Evolutionary conservation across 2,888 invertebrate species (phyloP).

Genomic region (Lasioglossum leucozonium): DNA sequence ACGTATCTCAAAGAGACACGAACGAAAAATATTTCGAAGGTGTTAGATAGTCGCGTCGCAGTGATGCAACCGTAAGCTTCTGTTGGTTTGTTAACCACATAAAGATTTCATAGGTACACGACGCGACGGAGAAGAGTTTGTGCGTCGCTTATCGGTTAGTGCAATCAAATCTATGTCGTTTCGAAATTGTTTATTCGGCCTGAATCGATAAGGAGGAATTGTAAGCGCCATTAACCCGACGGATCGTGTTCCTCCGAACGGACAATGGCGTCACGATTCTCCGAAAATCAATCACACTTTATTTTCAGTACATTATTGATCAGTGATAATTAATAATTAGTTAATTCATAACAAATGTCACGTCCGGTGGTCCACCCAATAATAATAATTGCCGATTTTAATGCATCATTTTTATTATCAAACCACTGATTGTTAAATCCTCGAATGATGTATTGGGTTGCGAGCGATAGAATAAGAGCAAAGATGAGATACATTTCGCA

Average conservation of each 20-base stretch:
- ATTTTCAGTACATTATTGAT: not conserved
- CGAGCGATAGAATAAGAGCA: too few relatives aligned
- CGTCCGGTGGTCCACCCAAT: too few relatives aligned
- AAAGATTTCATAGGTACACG: conserved; percentile 1
- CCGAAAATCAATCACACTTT: not conserved
- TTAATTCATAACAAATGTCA: too few relatives aligned
- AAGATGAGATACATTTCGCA: too few relatives aligned
- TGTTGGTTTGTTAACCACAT: conserved; percentile 25
- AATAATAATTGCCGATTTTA: too few relatives aligned
- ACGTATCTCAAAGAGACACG: not conserved
- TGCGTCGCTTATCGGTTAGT: conserved; percentile 25
- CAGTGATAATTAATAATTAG: too few relatives aligned
- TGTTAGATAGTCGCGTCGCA: not conserved
- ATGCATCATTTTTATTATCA: too few relatives aligned
- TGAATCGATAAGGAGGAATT: conserved; percentile 34
- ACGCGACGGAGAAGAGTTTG: not conserved
- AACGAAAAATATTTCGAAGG: not conserved
- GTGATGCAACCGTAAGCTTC: not conserved
- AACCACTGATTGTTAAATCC: too few relatives aligned
- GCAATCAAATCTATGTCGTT: conserved; percentile 32
- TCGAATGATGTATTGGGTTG: too few relatives aligned
- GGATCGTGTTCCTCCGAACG: not conserved
- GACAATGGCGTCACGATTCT: too few relatives aligned
- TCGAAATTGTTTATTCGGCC: conserved; percentile 31
- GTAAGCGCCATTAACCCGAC: not conserved